Conservation (phyloP, 2,888 invertebrate species). For the Perizoma flavofasciatum region DNA sequence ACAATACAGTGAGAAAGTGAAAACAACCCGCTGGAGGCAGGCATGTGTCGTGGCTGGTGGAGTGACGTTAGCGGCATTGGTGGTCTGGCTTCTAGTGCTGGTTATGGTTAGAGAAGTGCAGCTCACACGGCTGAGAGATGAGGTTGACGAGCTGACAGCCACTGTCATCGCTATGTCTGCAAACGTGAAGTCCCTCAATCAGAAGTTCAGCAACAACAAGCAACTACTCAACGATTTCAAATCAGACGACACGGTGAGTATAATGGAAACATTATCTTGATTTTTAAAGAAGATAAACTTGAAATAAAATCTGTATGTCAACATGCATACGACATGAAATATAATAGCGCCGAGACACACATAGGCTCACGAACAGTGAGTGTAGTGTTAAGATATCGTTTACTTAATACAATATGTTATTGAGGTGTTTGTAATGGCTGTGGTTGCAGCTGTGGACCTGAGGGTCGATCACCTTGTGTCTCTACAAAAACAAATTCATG, state of each 20-base stretch:
- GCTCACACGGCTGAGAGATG: slow-evolving; percentile 59
- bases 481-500: slow-evolving; percentile 3
- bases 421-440: slow-evolving; percentile 4
- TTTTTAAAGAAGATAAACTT: slow-evolving; percentile 23
- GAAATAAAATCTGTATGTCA: slow-evolving; percentile 34
- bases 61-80: slow-evolving; percentile 41
- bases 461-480: background rate
- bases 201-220: slow-evolving; percentile 66
- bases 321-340: slow-evolving; percentile 28
- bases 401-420: background rate
- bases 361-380: background rate
- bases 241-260: slow-evolving; percentile 75
- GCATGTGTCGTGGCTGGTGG: slow-evolving; percentile 53
- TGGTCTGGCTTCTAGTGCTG: slow-evolving; percentile 63
- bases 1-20: slow-evolving; percentile 62
- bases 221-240: slow-evolving; percentile 65
- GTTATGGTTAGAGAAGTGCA: slow-evolving; percentile 70
- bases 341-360: slow-evolving; percentile 12
- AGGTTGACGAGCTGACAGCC: slow-evolving; percentile 69
- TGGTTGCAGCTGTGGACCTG: slow-evolving; percentile 5
- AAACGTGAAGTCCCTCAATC: slow-evolving; percentile 64
- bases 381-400: slow-evolving; percentile 3
- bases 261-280: slow-evolving; percentile 8
- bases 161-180: slow-evolving; percentile 68
- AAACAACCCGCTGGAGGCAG: slow-evolving; percentile 52